Conservation (phyloP, 2,797 vertebrate species). For the Enteromius treurensis region DNA sequence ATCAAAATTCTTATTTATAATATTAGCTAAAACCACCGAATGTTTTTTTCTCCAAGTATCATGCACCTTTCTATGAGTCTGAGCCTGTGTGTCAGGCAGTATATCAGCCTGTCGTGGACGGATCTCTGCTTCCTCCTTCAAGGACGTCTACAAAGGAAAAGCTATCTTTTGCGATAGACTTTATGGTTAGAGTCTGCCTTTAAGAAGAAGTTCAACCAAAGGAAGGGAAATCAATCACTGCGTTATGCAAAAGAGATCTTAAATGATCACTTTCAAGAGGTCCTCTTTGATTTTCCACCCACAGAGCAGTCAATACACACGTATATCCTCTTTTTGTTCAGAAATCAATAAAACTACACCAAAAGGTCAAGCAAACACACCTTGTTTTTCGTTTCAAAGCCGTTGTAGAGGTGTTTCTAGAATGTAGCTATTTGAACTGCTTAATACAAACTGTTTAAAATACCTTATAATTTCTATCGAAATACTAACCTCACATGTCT, state of each 20-base stretch:
- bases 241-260: constrained; percentile 1
- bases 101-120: constrained; percentile 33
- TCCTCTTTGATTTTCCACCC: constrained; percentile 37
- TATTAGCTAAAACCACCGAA: background rate
- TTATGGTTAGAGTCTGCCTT: constrained; percentile 45
- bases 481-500: constrained; percentile 1
- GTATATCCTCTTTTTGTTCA: background rate
- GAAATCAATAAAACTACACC: background rate
- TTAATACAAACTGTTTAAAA: background rate
- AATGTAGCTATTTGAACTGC: background rate
- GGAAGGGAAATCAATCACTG: constrained; percentile 54
- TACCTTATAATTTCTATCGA: background rate
- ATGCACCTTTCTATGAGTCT: background rate
- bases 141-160: constrained; percentile 47
- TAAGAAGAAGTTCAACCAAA: constrained; percentile 29
- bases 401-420: background rate
- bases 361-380: background rate
- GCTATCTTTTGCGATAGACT: constrained; percentile 44
- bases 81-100: constrained; percentile 27
- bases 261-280: constrained; percentile 26
- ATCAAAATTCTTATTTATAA: background rate
- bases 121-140: constrained; percentile 44
- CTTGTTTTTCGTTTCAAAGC: background rate
- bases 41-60: background rate
- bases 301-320: constrained; percentile 12